Conservation (phyloP, 35 echinoderm and acorn worm genomes). For the Holothuria glaberrima region DNA sequence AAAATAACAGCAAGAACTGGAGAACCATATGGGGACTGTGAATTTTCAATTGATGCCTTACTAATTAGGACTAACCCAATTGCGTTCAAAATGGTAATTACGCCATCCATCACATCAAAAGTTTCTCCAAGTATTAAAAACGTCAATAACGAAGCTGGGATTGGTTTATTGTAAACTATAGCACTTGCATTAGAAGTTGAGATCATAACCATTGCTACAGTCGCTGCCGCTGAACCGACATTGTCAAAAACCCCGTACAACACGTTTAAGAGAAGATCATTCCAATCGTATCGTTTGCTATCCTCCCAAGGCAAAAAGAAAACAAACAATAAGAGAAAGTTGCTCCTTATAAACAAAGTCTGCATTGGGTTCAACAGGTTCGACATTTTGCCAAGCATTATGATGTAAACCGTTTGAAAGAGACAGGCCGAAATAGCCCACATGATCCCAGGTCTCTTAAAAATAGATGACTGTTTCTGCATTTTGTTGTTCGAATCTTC, state of each 20-base stretch:
- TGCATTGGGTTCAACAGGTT: not conserved
- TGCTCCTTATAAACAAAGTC: not conserved
- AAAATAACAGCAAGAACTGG: not conserved
- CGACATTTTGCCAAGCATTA: not conserved
- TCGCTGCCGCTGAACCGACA: not conserved
- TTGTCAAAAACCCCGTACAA: slow-evolving; percentile 1
- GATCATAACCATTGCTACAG: not conserved
- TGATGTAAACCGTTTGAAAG: not conserved
- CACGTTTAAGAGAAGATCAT: not conserved
- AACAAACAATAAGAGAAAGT: not conserved
- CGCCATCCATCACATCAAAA: slow-evolving; percentile 9
- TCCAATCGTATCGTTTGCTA: not conserved
- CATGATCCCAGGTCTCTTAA: not conserved
- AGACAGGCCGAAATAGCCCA: not conserved
- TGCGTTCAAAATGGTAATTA: not conserved
- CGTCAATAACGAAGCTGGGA: not conserved
- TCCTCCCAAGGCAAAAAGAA: slow-evolving; percentile 6
- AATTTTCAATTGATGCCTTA: not conserved
- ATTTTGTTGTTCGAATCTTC: too few relatives aligned
- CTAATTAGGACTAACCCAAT: slow-evolving; percentile 17
- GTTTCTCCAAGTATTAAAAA: not conserved
- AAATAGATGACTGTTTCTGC: not conserved
- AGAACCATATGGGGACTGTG: too few relatives aligned
- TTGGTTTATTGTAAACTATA: slow-evolving; percentile 18
- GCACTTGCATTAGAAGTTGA: not conserved